Percentiles rank a stretch among this genome's conserved stretches.
phyloP scores from a whole-genome alignment of 1,140 invertebrate species.

The Bombus vancouverensis region DNA sequence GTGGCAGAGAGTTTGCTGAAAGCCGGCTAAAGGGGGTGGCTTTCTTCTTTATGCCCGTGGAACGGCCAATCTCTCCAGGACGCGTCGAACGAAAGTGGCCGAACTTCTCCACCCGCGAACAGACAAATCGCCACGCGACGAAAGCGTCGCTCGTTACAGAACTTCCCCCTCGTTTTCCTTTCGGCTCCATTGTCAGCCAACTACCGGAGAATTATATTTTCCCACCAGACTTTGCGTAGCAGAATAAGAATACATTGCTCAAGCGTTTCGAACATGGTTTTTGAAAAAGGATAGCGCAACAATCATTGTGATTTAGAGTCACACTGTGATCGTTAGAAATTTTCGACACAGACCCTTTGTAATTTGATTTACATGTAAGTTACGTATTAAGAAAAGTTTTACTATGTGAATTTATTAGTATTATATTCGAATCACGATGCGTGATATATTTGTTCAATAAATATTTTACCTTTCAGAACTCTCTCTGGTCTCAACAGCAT shows the following conservation, averaged over 20 bases:
- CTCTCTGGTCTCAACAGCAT: no score
- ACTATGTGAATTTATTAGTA: no score
- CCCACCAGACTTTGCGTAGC: background rate
- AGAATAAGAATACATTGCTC: background rate
- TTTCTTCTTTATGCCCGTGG: slow-evolving; percentile 62
- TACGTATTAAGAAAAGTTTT: no score
- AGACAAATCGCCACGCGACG: slow-evolving; percentile 57
- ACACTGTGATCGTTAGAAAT: no score
- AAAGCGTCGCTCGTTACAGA: slow-evolving; percentile 45
- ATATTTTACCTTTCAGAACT: no score
- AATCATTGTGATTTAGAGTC: background rate
- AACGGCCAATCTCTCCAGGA: slow-evolving; percentile 68
- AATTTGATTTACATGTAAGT: no score
- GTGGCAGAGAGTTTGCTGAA: slow-evolving; percentile 39
- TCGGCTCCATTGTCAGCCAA: background rate
- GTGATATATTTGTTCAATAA: no score
- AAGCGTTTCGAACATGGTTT: no score
- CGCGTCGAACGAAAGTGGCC: slow-evolving; percentile 68
- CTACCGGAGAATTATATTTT: slow-evolving; percentile 13
- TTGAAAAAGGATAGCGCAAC: no score
- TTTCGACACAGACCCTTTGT: no score
- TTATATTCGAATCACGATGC: no score
- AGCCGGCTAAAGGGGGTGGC: slow-evolving; percentile 55
- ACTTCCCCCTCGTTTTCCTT: slow-evolving; percentile 26
- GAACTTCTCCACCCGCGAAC: slow-evolving; percentile 54